Evolutionary conservation across 1,140 invertebrate species (phyloP), one percentile per base, ranked within the genome.

Genomic region (Euschistus heros): DNA sequence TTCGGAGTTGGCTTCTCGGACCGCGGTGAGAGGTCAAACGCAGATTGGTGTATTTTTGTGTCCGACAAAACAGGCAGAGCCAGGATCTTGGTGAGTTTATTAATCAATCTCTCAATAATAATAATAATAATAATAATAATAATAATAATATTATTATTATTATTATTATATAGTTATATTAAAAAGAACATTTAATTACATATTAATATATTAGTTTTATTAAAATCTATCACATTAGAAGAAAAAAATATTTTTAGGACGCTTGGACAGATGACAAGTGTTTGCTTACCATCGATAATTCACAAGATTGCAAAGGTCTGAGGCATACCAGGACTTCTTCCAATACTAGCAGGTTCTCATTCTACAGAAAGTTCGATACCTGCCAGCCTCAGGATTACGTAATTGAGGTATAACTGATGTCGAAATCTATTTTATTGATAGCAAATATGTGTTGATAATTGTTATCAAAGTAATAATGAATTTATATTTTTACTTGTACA

Each of bases 1-100:
- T 85, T 95, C 68, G 88, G 89, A 2, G 72, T 96, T 60, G 95
- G 95, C 37, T 97, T 97, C 77, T 97, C 94, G 0, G 85, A 94
- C 73, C 85, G 91, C 69, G 95, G 94, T 5, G 80, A 87, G 46
- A 64, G 82, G 0, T 80, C 80, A 30, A 82, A 85, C 47, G 88
- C 91, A 2, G 94, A 97, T 79, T 84, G 92, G 66, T 94, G 92
- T 70, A 74, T 97, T 14, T 79, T 93, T 37, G 92, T 88, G 6
- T 26, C 59, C 0, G 59, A 61, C 13, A 46, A 26, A 14, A 22
- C 20, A 1, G 59, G 59, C 2, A 42, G 42, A 7, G 33, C 46
- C 15, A 33, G 42, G 24, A 30, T 61, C n/a, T 17, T 47, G 52
- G 65, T 66, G n/a, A 66, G 65, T 62, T n/a, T 42, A 1, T 0